A percentile compares a stretch with the other conserved stretches of the same genome.
Evolutionary conservation across 2,888 invertebrate species (phyloP).

Genomic region (Folsomia manolachei): DNA sequence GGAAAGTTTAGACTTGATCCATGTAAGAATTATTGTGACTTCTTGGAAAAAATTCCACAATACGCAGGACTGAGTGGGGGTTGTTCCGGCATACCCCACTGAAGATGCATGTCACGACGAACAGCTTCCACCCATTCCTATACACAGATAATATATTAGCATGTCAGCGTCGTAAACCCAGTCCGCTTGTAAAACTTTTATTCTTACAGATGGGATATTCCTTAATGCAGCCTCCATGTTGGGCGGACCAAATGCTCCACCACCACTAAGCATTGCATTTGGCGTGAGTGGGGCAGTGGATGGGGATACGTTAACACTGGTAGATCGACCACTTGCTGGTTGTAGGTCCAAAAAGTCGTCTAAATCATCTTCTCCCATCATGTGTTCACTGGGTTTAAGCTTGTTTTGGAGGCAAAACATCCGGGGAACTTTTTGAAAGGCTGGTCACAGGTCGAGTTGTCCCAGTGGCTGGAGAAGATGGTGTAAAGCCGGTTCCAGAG

Average conservation of each 20-base stretch:
- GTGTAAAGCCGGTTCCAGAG: too few species aligned
- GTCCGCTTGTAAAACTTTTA: neutral
- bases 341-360: conserved; percentile 10
- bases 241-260: neutral
- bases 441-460: neutral
- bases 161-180: too few species aligned
- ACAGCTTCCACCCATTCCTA: conserved; percentile 87
- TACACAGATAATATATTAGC: conserved; percentile 36
- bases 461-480: neutral
- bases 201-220: conserved; percentile 10
- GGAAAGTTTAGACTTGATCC: too few species aligned
- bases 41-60: conserved; percentile 81
- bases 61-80: conserved; percentile 83
- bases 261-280: neutral
- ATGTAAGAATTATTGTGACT: too few species aligned
- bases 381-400: neutral
- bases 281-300: neutral
- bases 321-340: too few species aligned
- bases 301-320: too few species aligned
- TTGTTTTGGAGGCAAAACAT: conserved; percentile 7
- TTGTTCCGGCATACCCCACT: conserved; percentile 62
- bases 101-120: conserved; percentile 71
- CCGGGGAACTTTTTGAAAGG: neutral
- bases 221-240: conserved; percentile 1
- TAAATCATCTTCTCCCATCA: neutral